These are phyloP conservation scores for Montipora foliosa DNA, from an alignment of 64 coral and sea anemone genomes.

Conservation along the genomic window DNA sequence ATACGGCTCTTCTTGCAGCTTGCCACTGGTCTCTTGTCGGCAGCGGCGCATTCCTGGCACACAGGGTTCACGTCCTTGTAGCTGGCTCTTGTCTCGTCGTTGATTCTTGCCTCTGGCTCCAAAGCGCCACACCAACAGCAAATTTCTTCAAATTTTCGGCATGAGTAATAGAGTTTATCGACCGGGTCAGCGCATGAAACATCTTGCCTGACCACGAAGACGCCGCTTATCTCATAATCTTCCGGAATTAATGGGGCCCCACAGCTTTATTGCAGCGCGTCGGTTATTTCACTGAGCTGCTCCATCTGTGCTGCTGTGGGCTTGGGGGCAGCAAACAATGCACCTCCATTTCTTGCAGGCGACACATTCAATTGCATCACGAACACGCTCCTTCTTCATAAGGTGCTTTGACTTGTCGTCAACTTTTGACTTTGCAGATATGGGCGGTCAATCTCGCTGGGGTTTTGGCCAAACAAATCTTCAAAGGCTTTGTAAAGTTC, in stretches of 20 bases:
- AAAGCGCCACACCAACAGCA: background rate
- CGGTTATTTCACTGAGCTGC: slow-evolving; percentile 35
- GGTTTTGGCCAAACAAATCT: background rate
- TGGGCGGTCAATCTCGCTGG: too few species aligned
- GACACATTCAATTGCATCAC: slow-evolving; percentile 22
- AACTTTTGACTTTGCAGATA: too few species aligned
- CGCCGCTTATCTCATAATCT: slow-evolving; percentile 22
- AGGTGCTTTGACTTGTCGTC: background rate
- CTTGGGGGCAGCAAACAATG: slow-evolving; percentile 46
- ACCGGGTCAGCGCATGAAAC: slow-evolving; percentile 57
- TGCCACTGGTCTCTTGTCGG: too few species aligned
- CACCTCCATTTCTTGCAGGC: slow-evolving; percentile 37
- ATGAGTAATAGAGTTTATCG: slow-evolving; percentile 60
- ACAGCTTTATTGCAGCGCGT: slow-evolving; percentile 45
- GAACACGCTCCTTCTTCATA: slow-evolving; percentile 31
- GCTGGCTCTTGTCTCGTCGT: too few species aligned
- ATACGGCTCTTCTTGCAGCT: slow-evolving; percentile 1
- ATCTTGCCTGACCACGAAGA: slow-evolving; percentile 53
- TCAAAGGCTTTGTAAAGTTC: background rate
- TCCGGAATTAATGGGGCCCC: slow-evolving; percentile 43
- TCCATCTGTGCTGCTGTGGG: slow-evolving; percentile 33
- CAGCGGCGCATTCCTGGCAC: too few species aligned
- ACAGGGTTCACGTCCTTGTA: too few species aligned
- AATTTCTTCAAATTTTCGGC: slow-evolving; percentile 56
- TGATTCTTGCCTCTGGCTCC: too few species aligned